Conservation (phyloP, 2,113 vertebrate genomes). For the Nematolebias whitei region DNA sequence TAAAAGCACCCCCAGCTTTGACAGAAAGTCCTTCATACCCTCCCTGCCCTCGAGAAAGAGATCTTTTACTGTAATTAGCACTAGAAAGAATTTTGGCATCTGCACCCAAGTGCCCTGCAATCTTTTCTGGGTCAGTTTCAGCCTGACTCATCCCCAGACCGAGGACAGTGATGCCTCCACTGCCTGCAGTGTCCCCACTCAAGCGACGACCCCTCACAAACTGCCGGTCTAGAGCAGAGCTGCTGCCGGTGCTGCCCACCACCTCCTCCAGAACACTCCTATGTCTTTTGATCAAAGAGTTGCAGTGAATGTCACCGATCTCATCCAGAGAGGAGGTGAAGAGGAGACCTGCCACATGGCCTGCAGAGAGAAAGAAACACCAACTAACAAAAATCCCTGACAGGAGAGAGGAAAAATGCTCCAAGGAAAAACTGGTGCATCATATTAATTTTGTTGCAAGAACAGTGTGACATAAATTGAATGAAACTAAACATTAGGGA, state of each 20-base stretch:
- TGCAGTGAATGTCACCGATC: slow-evolving; percentile 74
- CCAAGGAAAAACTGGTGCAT: too few relatives aligned
- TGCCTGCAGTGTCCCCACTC: slow-evolving; percentile 78
- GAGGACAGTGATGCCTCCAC: slow-evolving; percentile 55
- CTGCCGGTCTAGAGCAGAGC: slow-evolving; percentile 76
- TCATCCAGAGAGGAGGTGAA: slow-evolving; percentile 86
- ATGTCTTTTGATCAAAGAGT: slow-evolving; percentile 82
- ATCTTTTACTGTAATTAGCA: slow-evolving; percentile 67
- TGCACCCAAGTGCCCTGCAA: slow-evolving; percentile 64
- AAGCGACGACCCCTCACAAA: slow-evolving; percentile 75
- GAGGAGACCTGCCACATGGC: slow-evolving; percentile 81
- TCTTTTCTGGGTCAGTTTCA: slow-evolving; percentile 69
- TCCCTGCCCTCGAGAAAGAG: slow-evolving; percentile 80
- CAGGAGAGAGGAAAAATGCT: background rate
- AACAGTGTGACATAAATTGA: too few relatives aligned
- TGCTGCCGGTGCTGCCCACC: slow-evolving; percentile 75
- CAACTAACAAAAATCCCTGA: background rate
- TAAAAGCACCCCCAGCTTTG: slow-evolving; percentile 38
- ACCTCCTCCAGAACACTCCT: slow-evolving; percentile 83
- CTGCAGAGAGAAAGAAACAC: slow-evolving; percentile 28
- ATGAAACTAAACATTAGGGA: too few relatives aligned
- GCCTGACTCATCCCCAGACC: slow-evolving; percentile 64
- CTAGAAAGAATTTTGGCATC: slow-evolving; percentile 64
- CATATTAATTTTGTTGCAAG: too few relatives aligned
- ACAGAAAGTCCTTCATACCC: slow-evolving; percentile 52